Conservation (phyloP, 2,797 vertebrate genomes). For the Lepilemur septentrionalis region DNA sequence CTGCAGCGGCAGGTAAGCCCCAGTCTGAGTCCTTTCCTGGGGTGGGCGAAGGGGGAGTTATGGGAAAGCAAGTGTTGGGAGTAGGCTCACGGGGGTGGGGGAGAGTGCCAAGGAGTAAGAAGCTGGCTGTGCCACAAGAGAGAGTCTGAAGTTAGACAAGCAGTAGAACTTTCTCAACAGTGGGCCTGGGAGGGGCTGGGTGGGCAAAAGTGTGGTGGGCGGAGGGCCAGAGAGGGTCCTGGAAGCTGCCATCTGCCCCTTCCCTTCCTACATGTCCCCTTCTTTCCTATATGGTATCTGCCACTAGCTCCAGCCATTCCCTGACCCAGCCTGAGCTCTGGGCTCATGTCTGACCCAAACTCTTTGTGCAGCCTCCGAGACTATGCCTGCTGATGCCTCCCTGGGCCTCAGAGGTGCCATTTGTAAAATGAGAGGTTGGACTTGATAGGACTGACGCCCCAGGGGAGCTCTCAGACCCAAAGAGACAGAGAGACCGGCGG, state of each 20-base stretch:
- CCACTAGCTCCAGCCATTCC: background rate
- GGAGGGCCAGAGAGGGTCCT: background rate
- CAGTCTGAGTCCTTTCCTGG: rapidly evolving
- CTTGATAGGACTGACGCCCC: background rate
- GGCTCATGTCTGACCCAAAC: background rate
- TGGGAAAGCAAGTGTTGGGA: background rate
- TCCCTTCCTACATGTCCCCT: background rate
- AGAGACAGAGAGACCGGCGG: background rate
- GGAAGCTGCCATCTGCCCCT: background rate
- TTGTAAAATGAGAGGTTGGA: background rate
- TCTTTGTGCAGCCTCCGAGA: background rate
- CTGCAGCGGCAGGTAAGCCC: slow-evolving; percentile 67
- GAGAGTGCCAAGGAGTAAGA: no score
- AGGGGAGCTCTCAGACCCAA: background rate
- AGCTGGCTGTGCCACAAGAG: background rate
- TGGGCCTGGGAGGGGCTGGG: background rate
- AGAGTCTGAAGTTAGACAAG: background rate
- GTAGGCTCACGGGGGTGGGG: background rate
- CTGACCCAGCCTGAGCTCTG: background rate
- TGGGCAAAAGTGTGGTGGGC: background rate
- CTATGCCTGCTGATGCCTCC: background rate
- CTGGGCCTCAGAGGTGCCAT: background rate
- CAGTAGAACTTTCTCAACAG: background rate
- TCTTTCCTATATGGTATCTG: background rate
- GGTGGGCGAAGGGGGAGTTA: background rate